Conservation (phyloP, 2,797 vertebrate species). For the Amphiprion clarkii region DNA sequence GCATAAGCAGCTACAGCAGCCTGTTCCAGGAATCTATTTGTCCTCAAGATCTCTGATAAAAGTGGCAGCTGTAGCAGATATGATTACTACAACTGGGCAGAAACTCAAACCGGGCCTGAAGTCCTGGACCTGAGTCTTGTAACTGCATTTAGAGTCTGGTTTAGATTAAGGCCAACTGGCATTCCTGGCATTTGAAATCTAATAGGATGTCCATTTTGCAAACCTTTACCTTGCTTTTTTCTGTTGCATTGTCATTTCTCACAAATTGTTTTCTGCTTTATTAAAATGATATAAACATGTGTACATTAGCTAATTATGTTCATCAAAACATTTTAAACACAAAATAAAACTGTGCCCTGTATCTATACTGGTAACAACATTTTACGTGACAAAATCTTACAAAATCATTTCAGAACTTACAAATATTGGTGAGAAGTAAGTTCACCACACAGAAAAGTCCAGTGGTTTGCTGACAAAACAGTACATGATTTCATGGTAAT, state of each 20-base stretch:
- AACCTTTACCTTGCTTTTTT: neutral
- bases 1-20: slow-evolving; percentile 55
- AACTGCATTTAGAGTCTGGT: neutral
- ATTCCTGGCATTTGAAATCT: neutral
- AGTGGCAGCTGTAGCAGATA: slow-evolving; percentile 81
- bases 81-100: slow-evolving; percentile 75
- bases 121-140: slow-evolving; percentile 1
- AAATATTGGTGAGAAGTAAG: neutral
- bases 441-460: slow-evolving; percentile 11
- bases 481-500: neutral
- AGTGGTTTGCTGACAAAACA: no score
- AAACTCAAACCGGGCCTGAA: slow-evolving; percentile 46
- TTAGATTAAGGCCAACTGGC: neutral
- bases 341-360: no score
- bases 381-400: no score
- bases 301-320: neutral
- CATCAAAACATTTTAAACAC: neutral
- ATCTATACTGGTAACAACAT: no score
- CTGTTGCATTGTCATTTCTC: neutral
- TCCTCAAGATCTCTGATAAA: slow-evolving; percentile 70
- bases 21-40: slow-evolving; percentile 73
- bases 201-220: slow-evolving; percentile 2
- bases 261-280: neutral
- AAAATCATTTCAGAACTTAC: no score
- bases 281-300: neutral